Conservation (phyloP, 2,797 vertebrate genomes). For the Rhynchonycteris naso region DNA sequence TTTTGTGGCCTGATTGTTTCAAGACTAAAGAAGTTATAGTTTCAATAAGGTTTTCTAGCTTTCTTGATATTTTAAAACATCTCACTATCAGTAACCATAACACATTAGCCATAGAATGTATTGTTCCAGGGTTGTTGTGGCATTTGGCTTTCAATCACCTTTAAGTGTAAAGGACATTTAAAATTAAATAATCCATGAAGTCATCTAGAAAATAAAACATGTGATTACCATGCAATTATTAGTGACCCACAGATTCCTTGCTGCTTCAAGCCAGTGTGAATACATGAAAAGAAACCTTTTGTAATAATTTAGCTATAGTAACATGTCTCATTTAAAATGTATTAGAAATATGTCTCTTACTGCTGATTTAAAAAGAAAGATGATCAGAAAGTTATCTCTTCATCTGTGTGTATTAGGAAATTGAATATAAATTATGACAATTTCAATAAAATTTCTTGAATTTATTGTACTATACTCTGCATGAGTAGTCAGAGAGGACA, state of each 20-base stretch:
- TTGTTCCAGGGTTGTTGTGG: constrained; percentile 18
- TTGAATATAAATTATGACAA: constrained; percentile 78
- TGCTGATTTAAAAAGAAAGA: constrained; percentile 77
- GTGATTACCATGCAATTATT: constrained; percentile 44
- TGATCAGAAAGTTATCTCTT: constrained; percentile 80
- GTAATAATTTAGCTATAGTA: constrained; percentile 79
- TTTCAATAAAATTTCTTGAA: constrained; percentile 80
- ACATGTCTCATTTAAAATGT: constrained; percentile 75
- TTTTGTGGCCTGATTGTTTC: not conserved
- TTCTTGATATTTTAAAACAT: constrained; percentile 39
- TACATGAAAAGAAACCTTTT: constrained; percentile 65
- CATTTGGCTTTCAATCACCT: constrained; percentile 63
- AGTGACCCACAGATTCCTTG: constrained; percentile 16
- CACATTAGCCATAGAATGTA: not conserved
- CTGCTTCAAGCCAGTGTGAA: constrained; percentile 57
- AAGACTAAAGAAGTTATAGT: constrained; percentile 5
- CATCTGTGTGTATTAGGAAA: constrained; percentile 81
- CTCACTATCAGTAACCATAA: not conserved
- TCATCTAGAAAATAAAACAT: constrained; percentile 51
- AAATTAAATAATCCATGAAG: constrained; percentile 60
- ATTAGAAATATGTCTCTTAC: constrained; percentile 76
- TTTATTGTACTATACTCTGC: constrained; percentile 79
- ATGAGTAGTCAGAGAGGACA: constrained; percentile 68
- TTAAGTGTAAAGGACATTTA: constrained; percentile 65
- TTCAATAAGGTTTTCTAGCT: constrained; percentile 42